Base-by-base conservation (phyloP, 2,797 vertebrate species). In the Lepus oiostolus region DNA sequence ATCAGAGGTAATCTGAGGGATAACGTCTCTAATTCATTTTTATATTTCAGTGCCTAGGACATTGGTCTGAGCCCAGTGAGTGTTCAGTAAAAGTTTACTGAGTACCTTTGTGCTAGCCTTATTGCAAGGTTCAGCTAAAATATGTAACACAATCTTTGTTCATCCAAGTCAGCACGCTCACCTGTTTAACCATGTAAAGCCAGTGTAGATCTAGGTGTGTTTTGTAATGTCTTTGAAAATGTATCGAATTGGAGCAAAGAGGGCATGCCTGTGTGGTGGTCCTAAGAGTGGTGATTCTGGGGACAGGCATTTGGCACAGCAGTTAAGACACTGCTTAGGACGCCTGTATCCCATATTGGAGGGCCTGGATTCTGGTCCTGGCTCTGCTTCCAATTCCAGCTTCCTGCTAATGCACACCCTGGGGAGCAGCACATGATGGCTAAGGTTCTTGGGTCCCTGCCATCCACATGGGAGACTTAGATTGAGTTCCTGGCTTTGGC, bases 161-260 rank as follows among this genome's bases (percentile, higher is more conserved):
- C 68, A 87, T 86, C 86, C 86, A 85, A 91, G n/a, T 60, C 38
- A 91, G 22, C 85, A 85, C 75, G 14, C n/a, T 90, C 22, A 63
- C 10, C 42, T 7, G 28, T 28, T 72, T 79, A 86, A 75, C 67
- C 17, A 47, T 95, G 0, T 86, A 47, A 88, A 82, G 28, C 30
- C 50, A 76, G n/a, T 38, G 14, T 7, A 80, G 93, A 88, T 87
- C 70, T 90, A 84, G 26, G 28, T 67, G 74, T 26, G 38, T 8
- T 22, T 35, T 21, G 12, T 80, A 92, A 80, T 62, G 90, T 85
- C 58, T 94, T 58, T 86, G 52, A 93, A 83, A 42, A 19, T 93
- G 83, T 84, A 38, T 67, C 80, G 58, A 95, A 50, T 60, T 92
- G 30, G 60, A 79, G 71, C 71, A 67, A 95, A 42, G 19, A 85